These are phyloP conservation scores for Ethmia dodecea DNA, from an alignment of 2,888 invertebrate species.

Conservation along the genomic window DNA sequence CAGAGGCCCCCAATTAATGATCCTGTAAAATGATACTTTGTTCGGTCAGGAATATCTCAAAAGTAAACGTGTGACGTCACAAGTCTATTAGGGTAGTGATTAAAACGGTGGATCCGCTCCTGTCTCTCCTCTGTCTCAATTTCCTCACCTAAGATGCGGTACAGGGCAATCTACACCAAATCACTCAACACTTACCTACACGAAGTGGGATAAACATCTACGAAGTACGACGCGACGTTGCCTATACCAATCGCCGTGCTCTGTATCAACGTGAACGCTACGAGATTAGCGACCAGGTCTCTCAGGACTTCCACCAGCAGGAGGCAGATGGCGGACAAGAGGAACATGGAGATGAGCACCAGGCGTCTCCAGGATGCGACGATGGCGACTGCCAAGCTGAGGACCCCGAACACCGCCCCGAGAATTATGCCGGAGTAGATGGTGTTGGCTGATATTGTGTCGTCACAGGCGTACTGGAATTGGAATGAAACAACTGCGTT, in stretches of 20 bases:
- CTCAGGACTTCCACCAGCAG: constrained; percentile 63
- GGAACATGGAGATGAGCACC: constrained; percentile 50
- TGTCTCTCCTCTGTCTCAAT: too few relatives aligned
- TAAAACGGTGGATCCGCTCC: too few relatives aligned
- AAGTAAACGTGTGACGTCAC: too few relatives aligned
- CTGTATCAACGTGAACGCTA: constrained; percentile 42
- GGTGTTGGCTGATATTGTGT: constrained; percentile 68
- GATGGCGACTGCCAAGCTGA: constrained; percentile 60
- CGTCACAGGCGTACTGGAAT: constrained; percentile 49
- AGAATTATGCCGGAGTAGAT: constrained; percentile 78
- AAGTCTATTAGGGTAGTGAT: too few relatives aligned
- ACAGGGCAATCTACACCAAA: too few relatives aligned
- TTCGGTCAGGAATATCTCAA: too few relatives aligned
- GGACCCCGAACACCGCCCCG: constrained; percentile 72
- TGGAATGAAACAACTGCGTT: neutral
- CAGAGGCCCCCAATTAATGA: too few relatives aligned
- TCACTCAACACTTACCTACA: constrained; percentile 30
- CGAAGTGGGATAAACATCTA: constrained; percentile 48
- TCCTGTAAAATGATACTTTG: too few relatives aligned
- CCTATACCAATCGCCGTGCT: constrained; percentile 35
- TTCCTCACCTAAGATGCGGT: too few relatives aligned
- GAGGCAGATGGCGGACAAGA: constrained; percentile 69
- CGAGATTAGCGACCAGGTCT: constrained; percentile 34
- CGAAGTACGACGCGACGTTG: constrained; percentile 38
- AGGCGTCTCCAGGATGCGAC: constrained; percentile 69